A percentile compares a stretch with the other conserved stretches of the same genome.
phyloP scores from a whole-genome alignment of 2,797 vertebrate genomes.

The Smutsia temminckii region DNA sequence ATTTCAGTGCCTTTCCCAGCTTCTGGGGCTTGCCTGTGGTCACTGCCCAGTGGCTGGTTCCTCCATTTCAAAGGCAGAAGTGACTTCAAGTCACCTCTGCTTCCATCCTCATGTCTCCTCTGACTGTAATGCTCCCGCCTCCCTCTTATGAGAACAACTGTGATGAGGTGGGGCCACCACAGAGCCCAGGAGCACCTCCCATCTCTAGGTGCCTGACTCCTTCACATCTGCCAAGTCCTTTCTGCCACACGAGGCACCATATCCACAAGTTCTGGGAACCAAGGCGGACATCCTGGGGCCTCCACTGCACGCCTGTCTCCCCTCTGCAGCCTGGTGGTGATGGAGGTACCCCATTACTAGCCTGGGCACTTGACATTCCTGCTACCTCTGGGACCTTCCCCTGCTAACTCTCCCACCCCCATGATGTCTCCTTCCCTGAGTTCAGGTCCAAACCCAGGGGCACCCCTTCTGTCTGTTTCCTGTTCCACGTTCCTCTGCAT shows the following conservation, averaged over 20 bases:
- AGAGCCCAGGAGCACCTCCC: neutral
- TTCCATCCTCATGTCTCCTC: fast-evolving
- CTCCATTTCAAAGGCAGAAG: neutral
- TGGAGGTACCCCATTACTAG: neutral
- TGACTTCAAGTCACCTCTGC: fast-evolving
- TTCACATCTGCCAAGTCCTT: neutral
- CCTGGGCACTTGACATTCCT: neutral
- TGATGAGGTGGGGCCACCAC: fast-evolving
- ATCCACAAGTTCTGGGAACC: fast-evolving
- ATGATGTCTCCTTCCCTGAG: fast-evolving
- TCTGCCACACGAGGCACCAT: fast-evolving
- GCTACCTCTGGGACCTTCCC: too few species aligned
- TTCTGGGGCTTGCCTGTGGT: fast-evolving
- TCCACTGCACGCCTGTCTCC: neutral
- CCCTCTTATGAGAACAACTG: fast-evolving
- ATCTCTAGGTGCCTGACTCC: neutral
- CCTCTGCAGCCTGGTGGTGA: neutral
- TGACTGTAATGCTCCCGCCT: fast-evolving
- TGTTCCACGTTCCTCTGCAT: neutral
- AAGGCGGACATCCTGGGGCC: fast-evolving
- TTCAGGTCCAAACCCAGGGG: neutral
- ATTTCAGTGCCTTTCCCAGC: neutral
- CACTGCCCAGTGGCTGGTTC: fast-evolving
- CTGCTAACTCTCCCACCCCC: too few species aligned
- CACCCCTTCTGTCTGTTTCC: fast-evolving